Base-by-base conservation (phyloP, 2,888 invertebrate genomes). In the Acrobasis repandana region DNA sequence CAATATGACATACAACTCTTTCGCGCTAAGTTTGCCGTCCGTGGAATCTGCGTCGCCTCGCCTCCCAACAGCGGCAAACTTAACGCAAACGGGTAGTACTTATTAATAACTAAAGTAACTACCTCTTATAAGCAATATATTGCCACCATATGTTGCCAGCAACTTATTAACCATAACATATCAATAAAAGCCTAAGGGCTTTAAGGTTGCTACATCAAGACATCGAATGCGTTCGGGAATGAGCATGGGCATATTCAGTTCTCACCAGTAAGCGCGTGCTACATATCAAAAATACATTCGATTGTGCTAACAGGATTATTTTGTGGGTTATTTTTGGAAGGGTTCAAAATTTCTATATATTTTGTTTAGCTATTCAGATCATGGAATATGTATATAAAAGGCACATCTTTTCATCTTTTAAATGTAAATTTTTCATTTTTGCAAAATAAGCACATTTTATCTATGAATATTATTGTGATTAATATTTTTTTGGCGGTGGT, bases 161-260 rank as follows among this genome's bases (percentile, higher is more conserved):
- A 20, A 20, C 4, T 3, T 20, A 20, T 20, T 28, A 6, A 28
- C 6, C 2, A 28, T 28, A 28, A 28, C 4, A 28, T 28, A 28
- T 28, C 6, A 5, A 28, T 4, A 28, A 28, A 5, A 28, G 28
- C 28, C 28, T 4, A 28, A 28, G 28, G 28, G 6, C 28, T 28
- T 28, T 28, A 4, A 28, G 2, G 2, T 70, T 71, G 70, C 68
- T 68, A 68, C 67, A 70, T 67, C 66, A 69, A 67, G 64, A 18
- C 16, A 56, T 43, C 34, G 33, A 61, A 68, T 59, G 51, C 47
- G 52, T 0, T 79, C 79, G 76, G 81, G 80, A 82, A 82, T 83
- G 82, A 73, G 82, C 83, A 83, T 81, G 83, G 67, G 65, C 67
- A 60, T 70, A 51, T 64, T 56, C 62, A 73, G 70, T 66, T 63